Conservation (phyloP, 2,797 vertebrate genomes). For the Lithobates sylvaticus region DNA sequence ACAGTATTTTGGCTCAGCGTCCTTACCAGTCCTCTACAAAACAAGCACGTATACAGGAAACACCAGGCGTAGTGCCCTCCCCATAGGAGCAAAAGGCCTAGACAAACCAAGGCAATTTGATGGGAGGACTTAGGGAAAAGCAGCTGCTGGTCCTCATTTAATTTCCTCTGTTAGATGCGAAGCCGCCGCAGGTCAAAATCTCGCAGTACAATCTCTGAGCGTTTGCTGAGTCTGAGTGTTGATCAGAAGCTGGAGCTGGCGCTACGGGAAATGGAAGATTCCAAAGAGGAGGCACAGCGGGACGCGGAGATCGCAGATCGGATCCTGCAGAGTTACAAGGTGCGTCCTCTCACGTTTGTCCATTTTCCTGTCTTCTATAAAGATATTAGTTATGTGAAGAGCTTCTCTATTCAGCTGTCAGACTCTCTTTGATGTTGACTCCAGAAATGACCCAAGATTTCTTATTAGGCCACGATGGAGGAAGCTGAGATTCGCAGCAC, state of each 20-base stretch:
- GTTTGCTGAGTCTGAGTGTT: conserved; percentile 64
- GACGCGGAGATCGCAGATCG: conserved; percentile 68
- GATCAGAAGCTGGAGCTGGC: conserved; percentile 78
- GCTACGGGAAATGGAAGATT: conserved; percentile 72
- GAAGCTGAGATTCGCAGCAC: conserved; percentile 75
- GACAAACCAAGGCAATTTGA: no score
- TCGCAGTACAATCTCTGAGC: conserved; percentile 53
- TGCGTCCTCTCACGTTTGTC: conserved; percentile 41
- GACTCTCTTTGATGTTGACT: no score
- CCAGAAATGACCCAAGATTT: neutral
- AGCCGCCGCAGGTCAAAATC: conserved; percentile 68
- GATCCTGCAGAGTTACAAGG: conserved; percentile 73
- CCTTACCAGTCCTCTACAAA: no score
- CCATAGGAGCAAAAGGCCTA: no score
- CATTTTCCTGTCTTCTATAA: no score
- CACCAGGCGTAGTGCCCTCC: no score
- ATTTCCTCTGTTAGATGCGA: conserved; percentile 28
- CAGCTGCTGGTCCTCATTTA: neutral
- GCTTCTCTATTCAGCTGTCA: neutral
- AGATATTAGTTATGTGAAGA: no score
- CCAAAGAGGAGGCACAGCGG: conserved; percentile 68
- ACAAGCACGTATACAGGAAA: no score
- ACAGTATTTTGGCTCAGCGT: no score
- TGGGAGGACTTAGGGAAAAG: no score
- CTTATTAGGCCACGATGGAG: conserved; percentile 74